Base-by-base conservation (phyloP, 2,797 vertebrate species). In the Fratercula arctica region DNA sequence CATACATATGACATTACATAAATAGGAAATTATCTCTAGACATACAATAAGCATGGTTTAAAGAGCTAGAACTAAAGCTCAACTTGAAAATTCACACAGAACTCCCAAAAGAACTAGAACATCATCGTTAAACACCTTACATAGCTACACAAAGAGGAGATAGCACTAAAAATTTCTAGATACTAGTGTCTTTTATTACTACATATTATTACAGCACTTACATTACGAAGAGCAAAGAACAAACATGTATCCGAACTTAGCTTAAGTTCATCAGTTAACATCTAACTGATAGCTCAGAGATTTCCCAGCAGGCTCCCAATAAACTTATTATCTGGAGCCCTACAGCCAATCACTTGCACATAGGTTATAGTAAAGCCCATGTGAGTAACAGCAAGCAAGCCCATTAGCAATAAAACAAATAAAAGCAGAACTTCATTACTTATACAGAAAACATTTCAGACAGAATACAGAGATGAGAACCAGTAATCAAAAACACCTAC, bases 191-290 rank as follows among this genome's bases (percentile, higher is more conserved):
- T 86, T 90, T 77, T 81, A 94, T 83, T 41, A 53, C 15, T 79
- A 37, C 8, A 2, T 56, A 48, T 50, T 54, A 79, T 67, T 82
- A 63, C 14, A 59, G 18, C 37, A 78, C 17, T 74, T 56, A 31
- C 17, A 28, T 69, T 74, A 33, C 9, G 11, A 87, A 78, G 76
- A 94, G 26, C 87, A 91, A 95, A 91, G 79, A 96, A 48, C 79
- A 93, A 94, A 72, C 9, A 25, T 15, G 3, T 81, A 93, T 43
- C 78, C 87, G 78, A 87, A 50, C 14, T 77, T 79, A 91, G 74
- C 19, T 29, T 59, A 89, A 92, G 48, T 39, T 39, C 60, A 39
- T 39, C 60, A 39, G 57, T 94, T 81, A 70, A 68, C 68, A 86
- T 64, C 53, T 59, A 76, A 31, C 31, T 9, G 33, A 91, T 77